Base-by-base conservation (phyloP, 2,888 invertebrate species). In the Trimorus sp. region DNA sequence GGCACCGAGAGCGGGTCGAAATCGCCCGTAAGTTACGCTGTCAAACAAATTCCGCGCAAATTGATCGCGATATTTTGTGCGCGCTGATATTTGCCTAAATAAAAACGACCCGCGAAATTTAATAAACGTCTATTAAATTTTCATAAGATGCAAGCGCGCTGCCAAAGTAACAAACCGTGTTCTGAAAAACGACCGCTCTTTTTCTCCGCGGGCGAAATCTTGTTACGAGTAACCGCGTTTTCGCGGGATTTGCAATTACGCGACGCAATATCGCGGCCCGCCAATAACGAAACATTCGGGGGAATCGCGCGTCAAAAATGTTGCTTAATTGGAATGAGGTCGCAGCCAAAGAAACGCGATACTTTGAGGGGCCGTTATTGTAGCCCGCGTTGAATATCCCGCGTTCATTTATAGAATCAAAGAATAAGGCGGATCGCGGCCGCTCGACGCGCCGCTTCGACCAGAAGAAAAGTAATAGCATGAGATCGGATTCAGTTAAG, bases 401-500 rank as follows among this genome's bases (percentile, higher is more conserved):
- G 62, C 53, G 66, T 76, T 76, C 71, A 81, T 76, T 83, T 76
- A 74, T 77, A 69, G 73, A 76, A 77, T 76, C 74, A 79, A 78
- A 83, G 68, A 82, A 78, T 74, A 82, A 75, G 78, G 83, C 69
- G 77, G 74, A 83, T 83, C 79, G 76, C 79, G 74, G 56, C 73
- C 65, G 58, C 78, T 54, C 75, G 83, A 82, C 84, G 84, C 82
- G 75, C 75, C 82, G 79, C 77, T 82, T 82, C 80, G 75, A 69
- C 71, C 69, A 70, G 83, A 83, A 79, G 66, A 85, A 85, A 86
- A 86, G 86, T 85, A 86, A 85, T 84, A 84, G 86, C 83, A 85
- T 84, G 85, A 86, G 85, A 87, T 86, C 88, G 87, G 87, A 89
- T 90, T 89, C 89, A 87, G 89, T 90, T 89, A 89, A 85, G 89